Evolutionary conservation across 2,113 vertebrate genomes (phyloP).

Genomic region (Petaurus breviceps): DNA sequence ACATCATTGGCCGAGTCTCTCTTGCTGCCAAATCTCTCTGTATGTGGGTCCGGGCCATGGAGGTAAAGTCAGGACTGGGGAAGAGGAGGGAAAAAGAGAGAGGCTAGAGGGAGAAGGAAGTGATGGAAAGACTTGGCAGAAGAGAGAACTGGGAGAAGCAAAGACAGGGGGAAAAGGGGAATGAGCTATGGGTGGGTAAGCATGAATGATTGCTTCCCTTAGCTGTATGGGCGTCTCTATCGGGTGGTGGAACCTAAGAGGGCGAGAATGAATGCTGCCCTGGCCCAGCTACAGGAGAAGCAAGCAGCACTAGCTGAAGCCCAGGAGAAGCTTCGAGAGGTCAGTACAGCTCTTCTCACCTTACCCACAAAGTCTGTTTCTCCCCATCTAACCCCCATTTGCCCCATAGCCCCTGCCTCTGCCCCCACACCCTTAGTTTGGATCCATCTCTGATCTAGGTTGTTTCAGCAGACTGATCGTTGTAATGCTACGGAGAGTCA

Average conservation of each 20-base stretch:
- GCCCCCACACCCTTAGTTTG: background rate
- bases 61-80: slow-evolving; percentile 80
- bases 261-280: slow-evolving; percentile 83
- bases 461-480: background rate
- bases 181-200: background rate
- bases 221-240: slow-evolving; percentile 89
- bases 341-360: slow-evolving; percentile 42
- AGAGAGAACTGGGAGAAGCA: too few relatives aligned
- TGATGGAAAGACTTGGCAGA: background rate
- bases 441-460: background rate
- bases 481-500: background rate
- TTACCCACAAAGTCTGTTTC: background rate
- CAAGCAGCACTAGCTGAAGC: slow-evolving; percentile 88
- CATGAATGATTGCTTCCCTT: background rate
- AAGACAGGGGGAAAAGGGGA: background rate
- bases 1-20: slow-evolving; percentile 91
- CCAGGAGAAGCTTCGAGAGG: slow-evolving; percentile 90
- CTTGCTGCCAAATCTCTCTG: slow-evolving; percentile 92
- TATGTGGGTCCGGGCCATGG: slow-evolving; percentile 96
- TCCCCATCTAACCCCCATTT: background rate
- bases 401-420: background rate
- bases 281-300: slow-evolving; percentile 89
- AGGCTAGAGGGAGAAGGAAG: too few relatives aligned
- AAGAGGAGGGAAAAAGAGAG: background rate
- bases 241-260: slow-evolving; percentile 92